phyloP scores from a whole-genome alignment of 2,113 vertebrate genomes.

The Symphodus melops region DNA sequence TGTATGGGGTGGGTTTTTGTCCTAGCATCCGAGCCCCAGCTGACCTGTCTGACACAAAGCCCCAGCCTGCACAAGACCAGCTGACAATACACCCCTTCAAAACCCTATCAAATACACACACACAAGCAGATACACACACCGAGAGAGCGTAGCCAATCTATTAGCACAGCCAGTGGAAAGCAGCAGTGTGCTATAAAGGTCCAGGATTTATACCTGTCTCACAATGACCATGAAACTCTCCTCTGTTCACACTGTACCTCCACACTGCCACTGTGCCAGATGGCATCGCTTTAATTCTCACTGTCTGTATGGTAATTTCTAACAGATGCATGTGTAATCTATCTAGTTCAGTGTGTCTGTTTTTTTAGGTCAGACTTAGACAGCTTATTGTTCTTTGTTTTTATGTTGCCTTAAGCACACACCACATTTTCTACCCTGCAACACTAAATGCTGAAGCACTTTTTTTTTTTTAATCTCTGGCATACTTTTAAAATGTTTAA shows the following conservation, averaged over 20 bases:
- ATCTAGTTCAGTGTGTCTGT: constrained; percentile 70
- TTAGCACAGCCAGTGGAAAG: constrained; percentile 67
- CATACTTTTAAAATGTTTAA: neutral
- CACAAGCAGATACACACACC: constrained; percentile 13
- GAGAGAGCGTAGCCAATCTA: constrained; percentile 72
- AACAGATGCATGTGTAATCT: constrained; percentile 76
- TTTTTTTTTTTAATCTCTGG: neutral
- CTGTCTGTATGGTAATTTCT: constrained; percentile 77
- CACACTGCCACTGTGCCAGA: constrained; percentile 63
- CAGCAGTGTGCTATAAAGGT: constrained; percentile 57
- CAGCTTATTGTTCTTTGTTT: constrained; percentile 66
- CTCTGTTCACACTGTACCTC: constrained; percentile 70
- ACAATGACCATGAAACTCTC: constrained; percentile 69
- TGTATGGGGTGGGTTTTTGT: constrained; percentile 21
- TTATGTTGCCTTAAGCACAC: neutral
- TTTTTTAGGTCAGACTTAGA: constrained; percentile 75
- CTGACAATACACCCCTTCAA: constrained; percentile 52
- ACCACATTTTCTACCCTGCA: neutral
- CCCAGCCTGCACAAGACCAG: constrained; percentile 40
- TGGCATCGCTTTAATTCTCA: constrained; percentile 73
- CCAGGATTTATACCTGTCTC: constrained; percentile 76
- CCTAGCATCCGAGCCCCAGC: constrained; percentile 52
- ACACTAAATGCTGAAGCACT: neutral
- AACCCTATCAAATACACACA: neutral
- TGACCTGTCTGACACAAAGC: constrained; percentile 74